phyloP scores from a whole-genome alignment of 2,888 invertebrate genomes.

The Podabrus alpinus region DNA sequence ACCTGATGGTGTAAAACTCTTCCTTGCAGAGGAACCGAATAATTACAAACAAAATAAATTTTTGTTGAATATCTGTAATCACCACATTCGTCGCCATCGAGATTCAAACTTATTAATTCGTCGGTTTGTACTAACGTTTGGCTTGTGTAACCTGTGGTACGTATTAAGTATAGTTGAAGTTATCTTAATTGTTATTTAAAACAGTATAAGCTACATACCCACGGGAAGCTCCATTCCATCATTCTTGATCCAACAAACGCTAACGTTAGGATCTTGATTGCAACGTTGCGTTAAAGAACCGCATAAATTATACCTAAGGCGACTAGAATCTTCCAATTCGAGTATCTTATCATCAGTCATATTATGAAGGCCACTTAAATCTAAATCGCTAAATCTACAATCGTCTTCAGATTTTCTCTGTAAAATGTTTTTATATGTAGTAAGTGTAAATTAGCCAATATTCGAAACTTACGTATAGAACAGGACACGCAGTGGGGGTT shows the following conservation, averaged over 20 bases:
- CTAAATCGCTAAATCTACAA: not conserved
- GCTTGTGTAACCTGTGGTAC: slow-evolving; percentile 8
- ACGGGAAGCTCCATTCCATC: slow-evolving; percentile 4
- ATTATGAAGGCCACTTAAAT: not conserved
- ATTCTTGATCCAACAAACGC: slow-evolving; percentile 11
- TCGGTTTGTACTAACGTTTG: not conserved
- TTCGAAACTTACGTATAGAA: slow-evolving; percentile 22
- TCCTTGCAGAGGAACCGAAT: not conserved
- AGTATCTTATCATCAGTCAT: not conserved
- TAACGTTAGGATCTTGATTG: not conserved
- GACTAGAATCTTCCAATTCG: not conserved
- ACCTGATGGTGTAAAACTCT: slow-evolving; percentile 4
- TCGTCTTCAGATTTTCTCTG: not conserved
- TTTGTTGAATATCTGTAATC: not conserved
- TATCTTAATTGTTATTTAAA: not conserved
- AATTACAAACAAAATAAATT: slow-evolving; percentile 12
- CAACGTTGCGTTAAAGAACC: slow-evolving; percentile 11
- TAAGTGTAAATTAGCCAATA: not conserved
- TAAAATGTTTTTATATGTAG: not conserved
- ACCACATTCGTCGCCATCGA: slow-evolving; percentile 6
- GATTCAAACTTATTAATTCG: slow-evolving; percentile 2
- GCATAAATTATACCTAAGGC: slow-evolving; percentile 20
- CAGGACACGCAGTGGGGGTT: slow-evolving; percentile 38
- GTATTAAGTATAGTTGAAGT: not conserved
- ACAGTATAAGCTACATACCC: slow-evolving; percentile 2